Percentiles rank a stretch among this genome's conserved stretches.
Evolutionary conservation across 2,888 invertebrate genomes (phyloP).

Genomic region (Pyrrhosoma nymphula): DNA sequence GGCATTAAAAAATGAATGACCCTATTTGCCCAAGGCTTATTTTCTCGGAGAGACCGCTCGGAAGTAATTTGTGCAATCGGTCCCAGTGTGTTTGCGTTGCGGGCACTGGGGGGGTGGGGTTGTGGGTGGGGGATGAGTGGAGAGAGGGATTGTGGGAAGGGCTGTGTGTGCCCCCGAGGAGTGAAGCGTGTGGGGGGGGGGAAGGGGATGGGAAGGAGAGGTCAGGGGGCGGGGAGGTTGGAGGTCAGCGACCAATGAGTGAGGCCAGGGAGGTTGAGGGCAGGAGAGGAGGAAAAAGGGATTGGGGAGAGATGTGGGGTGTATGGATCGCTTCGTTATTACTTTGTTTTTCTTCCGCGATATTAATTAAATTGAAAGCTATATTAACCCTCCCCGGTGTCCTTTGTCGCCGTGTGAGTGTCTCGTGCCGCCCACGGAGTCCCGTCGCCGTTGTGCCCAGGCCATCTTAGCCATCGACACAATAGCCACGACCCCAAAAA

Average conservation of each 20-base stretch:
- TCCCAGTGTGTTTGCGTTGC: conserved; percentile 61
- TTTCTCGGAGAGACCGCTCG: conserved; percentile 66
- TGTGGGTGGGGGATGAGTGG: not conserved
- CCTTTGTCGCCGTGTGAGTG: not conserved
- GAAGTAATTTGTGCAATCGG: conserved; percentile 66
- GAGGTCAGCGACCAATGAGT: conserved; percentile 11
- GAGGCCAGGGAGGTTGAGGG: not conserved
- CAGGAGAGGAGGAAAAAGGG: not conserved
- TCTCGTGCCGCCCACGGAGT: not conserved
- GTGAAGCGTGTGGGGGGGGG: not conserved
- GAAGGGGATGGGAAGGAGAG: too few species aligned
- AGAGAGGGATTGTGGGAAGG: not conserved
- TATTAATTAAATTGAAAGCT: conserved; percentile 65
- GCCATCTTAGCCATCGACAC: conserved; percentile 48
- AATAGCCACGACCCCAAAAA: conserved; percentile 50
- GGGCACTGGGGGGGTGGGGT: not conserved
- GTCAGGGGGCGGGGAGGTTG: not conserved
- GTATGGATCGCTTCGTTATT: conserved; percentile 41
- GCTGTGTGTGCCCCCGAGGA: not conserved
- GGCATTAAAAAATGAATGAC: conserved; percentile 67
- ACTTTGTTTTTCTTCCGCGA: conserved; percentile 51
- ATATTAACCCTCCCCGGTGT: conserved; percentile 33
- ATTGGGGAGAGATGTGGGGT: not conserved
- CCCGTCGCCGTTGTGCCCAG: not conserved
- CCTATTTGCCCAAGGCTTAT: conserved; percentile 66